A percentile compares a stretch with the other conserved stretches of the same genome.
Conservation (phyloP, 1,140 invertebrate species). For the Tetramorium simillimum region DNA sequence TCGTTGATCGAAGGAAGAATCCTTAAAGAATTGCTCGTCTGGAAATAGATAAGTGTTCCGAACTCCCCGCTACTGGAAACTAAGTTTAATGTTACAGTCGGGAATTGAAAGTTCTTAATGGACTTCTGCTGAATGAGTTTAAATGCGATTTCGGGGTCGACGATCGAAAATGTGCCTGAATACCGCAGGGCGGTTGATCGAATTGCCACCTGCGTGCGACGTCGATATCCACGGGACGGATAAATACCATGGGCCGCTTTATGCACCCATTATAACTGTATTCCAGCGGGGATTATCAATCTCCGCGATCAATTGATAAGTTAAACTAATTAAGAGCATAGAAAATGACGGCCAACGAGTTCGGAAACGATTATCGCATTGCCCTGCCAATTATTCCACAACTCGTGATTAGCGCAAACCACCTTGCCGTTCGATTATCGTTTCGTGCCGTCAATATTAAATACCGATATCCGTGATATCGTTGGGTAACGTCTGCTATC, state of each 20-base stretch:
- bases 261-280: background rate
- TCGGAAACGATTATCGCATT: background rate
- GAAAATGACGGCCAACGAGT: background rate
- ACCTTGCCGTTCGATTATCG: conserved; percentile 12
- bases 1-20: conserved; percentile 34
- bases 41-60: conserved; percentile 45
- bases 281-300: background rate
- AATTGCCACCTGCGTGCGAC: background rate
- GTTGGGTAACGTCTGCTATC: background rate
- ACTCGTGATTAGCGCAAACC: background rate
- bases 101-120: conserved; percentile 57
- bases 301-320: conserved; percentile 23
- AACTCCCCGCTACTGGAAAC: conserved; percentile 7
- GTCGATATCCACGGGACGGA: background rate
- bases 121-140: conserved; percentile 54
- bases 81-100: conserved; percentile 52
- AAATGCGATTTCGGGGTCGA: conserved; percentile 36
- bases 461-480: background rate
- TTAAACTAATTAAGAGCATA: conserved; percentile 14
- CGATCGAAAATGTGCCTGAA: conserved; percentile 29
- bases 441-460: background rate
- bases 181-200: conserved; percentile 21
- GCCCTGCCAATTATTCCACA: conserved; percentile 14
- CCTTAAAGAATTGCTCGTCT: conserved; percentile 31
- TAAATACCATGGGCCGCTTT: background rate